These are phyloP conservation scores for Progne subis DNA, from an alignment of 2,113 vertebrate species.

Conservation along the genomic window DNA sequence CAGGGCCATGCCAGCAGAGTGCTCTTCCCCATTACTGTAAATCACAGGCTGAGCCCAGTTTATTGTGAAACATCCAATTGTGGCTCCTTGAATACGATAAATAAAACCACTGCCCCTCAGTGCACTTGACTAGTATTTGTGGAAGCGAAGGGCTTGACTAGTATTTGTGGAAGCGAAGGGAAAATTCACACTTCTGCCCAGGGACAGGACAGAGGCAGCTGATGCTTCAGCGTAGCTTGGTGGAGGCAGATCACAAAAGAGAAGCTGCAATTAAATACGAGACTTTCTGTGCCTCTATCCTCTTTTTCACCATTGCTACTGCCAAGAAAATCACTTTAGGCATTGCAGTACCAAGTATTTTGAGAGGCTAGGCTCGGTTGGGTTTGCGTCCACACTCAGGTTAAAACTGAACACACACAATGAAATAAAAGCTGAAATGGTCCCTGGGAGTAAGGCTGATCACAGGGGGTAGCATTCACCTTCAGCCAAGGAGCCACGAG, in stretches of 20 bases:
- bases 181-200: conserved; percentile 1
- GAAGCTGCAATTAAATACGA: background rate
- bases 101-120: background rate
- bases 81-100: background rate
- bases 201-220: background rate
- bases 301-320: background rate
- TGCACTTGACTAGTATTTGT: background rate
- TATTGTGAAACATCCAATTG: conserved; percentile 19
- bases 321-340: background rate
- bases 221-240: fast-evolving
- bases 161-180: background rate
- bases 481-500: background rate
- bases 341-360: background rate
- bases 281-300: background rate
- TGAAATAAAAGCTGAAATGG: background rate
- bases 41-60: conserved; percentile 27
- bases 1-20: conserved; percentile 41
- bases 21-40: conserved; percentile 2
- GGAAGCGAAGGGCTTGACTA: background rate
- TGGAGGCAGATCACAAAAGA: background rate
- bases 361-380: background rate
- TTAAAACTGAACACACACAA: background rate
- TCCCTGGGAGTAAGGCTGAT: background rate
- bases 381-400: background rate
- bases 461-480: fast-evolving